phyloP scores from a whole-genome alignment of 1,140 invertebrate genomes.

The Bombus picipes region DNA sequence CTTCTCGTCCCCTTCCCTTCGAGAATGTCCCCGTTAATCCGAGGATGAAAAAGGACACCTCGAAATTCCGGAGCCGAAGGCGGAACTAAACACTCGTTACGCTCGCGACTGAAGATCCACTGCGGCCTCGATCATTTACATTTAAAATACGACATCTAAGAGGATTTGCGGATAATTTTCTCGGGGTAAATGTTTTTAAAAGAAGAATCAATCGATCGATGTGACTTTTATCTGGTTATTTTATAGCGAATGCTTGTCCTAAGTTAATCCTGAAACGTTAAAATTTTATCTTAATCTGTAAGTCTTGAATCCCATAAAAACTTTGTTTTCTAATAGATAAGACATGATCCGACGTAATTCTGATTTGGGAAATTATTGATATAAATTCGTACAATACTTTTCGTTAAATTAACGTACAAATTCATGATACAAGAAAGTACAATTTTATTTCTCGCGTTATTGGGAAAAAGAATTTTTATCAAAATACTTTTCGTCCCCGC shows the following conservation, averaged over 20 bases:
- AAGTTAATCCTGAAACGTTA: background rate
- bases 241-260: background rate
- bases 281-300: background rate
- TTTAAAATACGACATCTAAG: background rate
- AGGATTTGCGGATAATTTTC: background rate
- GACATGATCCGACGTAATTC: too few species aligned
- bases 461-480: background rate
- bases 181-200: background rate
- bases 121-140: background rate
- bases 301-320: too few species aligned
- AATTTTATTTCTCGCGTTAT: background rate
- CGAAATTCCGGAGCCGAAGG: slow-evolving; percentile 20
- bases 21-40: slow-evolving; percentile 31
- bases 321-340: too few species aligned
- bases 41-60: slow-evolving; percentile 25
- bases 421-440: background rate
- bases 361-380: background rate
- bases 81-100: slow-evolving; percentile 21
- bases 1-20: slow-evolving; percentile 24
- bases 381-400: background rate
- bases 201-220: background rate
- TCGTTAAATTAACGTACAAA: background rate
- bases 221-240: too few species aligned
- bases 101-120: slow-evolving; percentile 1
- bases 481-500: background rate